Percentiles rank a stretch among this genome's conserved stretches.
These are phyloP conservation scores for Caenorhabditis plicata DNA, from an alignment of 2,888 invertebrate genomes.

Conservation along the genomic window DNA sequence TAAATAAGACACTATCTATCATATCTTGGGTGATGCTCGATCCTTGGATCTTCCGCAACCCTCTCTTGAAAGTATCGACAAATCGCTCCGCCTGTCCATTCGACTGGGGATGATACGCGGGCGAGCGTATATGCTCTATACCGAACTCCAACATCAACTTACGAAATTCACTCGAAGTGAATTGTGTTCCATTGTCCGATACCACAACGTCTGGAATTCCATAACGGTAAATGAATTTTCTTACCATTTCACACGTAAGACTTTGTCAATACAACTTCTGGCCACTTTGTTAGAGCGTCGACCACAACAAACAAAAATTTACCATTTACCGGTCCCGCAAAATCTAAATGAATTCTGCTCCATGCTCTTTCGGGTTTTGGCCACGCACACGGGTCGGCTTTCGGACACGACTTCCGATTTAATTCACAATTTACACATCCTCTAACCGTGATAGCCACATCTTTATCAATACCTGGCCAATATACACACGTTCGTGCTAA, in stretches of 20 bases:
- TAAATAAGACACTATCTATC: background rate
- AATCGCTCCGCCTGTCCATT: slow-evolving; percentile 49
- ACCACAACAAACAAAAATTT: slow-evolving; percentile 62
- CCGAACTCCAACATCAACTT: slow-evolving; percentile 12
- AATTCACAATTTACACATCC: slow-evolving; percentile 42
- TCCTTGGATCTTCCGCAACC: background rate
- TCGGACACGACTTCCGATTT: slow-evolving; percentile 4
- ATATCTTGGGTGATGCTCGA: background rate
- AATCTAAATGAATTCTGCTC: slow-evolving; percentile 67
- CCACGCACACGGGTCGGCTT: slow-evolving; percentile 30
- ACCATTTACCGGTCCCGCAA: slow-evolving; percentile 62
- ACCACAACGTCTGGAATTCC: slow-evolving; percentile 36
- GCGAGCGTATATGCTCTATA: slow-evolving; percentile 20
- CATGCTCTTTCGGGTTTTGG: slow-evolving; percentile 43
- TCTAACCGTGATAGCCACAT: slow-evolving; percentile 17
- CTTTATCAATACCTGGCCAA: slow-evolving; percentile 48
- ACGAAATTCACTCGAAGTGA: slow-evolving; percentile 24
- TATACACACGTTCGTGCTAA: slow-evolving; percentile 51
- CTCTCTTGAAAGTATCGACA: slow-evolving; percentile 7
- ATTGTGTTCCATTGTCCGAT: slow-evolving; percentile 42
- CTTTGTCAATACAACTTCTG: slow-evolving; percentile 54
- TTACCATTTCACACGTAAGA: slow-evolving; percentile 13
- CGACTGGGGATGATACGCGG: slow-evolving; percentile 39
- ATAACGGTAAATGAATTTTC: slow-evolving; percentile 15
- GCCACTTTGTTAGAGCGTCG: slow-evolving; percentile 68